Percentiles rank a stretch among this genome's conserved stretches.
These are phyloP conservation scores for Macroramphosus scolopax DNA, from an alignment of 2,797 vertebrate species.

Conservation along the genomic window DNA sequence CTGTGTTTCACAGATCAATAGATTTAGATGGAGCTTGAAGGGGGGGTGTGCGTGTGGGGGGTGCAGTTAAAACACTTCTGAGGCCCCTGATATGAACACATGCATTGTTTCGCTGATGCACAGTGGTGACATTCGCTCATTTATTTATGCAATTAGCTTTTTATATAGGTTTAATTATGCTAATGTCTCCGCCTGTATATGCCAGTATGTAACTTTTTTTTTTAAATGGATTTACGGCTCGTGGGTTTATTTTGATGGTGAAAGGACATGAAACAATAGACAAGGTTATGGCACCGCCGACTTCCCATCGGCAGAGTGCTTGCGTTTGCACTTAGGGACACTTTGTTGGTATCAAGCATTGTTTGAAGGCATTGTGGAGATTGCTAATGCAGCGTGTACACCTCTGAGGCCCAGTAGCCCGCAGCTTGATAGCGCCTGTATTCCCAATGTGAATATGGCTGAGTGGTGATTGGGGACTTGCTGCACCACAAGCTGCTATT, in stretches of 20 bases:
- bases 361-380: slow-evolving; percentile 73
- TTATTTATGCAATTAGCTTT: slow-evolving; percentile 75
- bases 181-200: slow-evolving; percentile 47
- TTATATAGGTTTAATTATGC: slow-evolving; percentile 77
- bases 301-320: slow-evolving; percentile 60
- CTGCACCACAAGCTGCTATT: slow-evolving; percentile 72
- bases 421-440: slow-evolving; percentile 69
- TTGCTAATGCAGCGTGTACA: slow-evolving; percentile 69
- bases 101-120: slow-evolving; percentile 71
- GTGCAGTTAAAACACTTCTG: slow-evolving; percentile 77
- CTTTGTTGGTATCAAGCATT: slow-evolving; percentile 70
- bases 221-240: slow-evolving; percentile 52
- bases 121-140: slow-evolving; percentile 60
- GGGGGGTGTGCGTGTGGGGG: slow-evolving; percentile 30
- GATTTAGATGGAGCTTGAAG: slow-evolving; percentile 87
- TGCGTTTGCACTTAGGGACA: slow-evolving; percentile 70
- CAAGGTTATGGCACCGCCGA: slow-evolving; percentile 66
- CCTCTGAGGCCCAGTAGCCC: slow-evolving; percentile 65
- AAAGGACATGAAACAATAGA: slow-evolving; percentile 73
- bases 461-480: slow-evolving; percentile 73
- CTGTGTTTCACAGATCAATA: slow-evolving; percentile 97
- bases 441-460: slow-evolving; percentile 71
- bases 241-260: slow-evolving; percentile 68
- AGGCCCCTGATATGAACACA: slow-evolving; percentile 64
- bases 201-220: slow-evolving; percentile 41